Percentiles rank a stretch among this genome's conserved stretches.
Evolutionary conservation across 2,113 vertebrate species (phyloP).

Genomic region (Pontoporia blainvillei): DNA sequence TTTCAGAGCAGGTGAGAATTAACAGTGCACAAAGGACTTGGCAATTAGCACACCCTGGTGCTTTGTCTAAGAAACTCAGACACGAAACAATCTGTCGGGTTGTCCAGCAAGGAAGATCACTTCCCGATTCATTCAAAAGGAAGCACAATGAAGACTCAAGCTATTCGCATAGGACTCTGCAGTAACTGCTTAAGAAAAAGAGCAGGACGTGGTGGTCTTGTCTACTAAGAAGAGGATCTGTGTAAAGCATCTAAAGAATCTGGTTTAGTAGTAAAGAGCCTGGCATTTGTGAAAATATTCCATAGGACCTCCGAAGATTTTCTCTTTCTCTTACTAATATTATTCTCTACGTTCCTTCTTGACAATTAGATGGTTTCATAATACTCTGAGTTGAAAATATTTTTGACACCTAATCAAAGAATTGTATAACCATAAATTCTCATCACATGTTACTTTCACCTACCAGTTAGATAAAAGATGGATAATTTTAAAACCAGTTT

Average conservation of each 20-base stretch:
- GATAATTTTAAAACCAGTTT: background rate
- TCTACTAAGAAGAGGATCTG: background rate
- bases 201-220: background rate
- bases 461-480: background rate
- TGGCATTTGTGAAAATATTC: background rate
- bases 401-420: background rate
- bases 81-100: constrained; percentile 26
- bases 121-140: background rate
- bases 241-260: background rate
- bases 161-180: background rate
- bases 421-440: background rate
- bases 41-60: background rate
- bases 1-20: background rate
- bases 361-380: background rate
- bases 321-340: background rate
- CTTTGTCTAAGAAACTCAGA: background rate
- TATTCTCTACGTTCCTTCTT: background rate
- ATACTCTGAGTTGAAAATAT: background rate
- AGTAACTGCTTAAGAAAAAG: background rate
- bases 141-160: constrained; percentile 26
- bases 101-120: background rate
- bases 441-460: background rate
- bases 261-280: background rate
- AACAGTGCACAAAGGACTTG: background rate
- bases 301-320: background rate